A percentile compares a stretch with the other conserved stretches of the same genome.
phyloP scores from a whole-genome alignment of 1,140 invertebrate species.

The Diabrotica undecimpunctata region DNA sequence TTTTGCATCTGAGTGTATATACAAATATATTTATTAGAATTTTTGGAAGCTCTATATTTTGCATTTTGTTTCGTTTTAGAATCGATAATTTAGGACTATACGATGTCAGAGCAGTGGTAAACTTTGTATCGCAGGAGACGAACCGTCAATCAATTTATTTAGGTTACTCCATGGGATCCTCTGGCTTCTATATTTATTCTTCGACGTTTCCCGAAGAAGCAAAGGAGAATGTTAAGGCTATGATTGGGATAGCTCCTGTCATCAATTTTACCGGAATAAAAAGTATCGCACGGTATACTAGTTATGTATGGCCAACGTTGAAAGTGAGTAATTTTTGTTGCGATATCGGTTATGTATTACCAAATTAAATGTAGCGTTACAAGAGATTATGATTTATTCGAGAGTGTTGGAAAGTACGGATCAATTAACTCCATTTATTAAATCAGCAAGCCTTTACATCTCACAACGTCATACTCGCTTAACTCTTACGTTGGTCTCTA shows the following conservation, averaged over 20 bases:
- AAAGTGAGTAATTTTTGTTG: conserved; percentile 7
- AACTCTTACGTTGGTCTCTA: too few species aligned
- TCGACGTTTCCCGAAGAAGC: conserved; percentile 15
- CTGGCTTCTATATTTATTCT: conserved; percentile 15
- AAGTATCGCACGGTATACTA: neutral
- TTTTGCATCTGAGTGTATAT: too few species aligned
- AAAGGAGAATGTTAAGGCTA: conserved; percentile 6
- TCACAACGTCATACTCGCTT: too few species aligned
- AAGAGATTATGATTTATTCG: neutral
- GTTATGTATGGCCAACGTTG: conserved; percentile 1
- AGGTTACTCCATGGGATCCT: conserved; percentile 21
- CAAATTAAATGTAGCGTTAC: neutral
- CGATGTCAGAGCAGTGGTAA: conserved; percentile 10
- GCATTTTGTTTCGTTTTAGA: conserved; percentile 15
- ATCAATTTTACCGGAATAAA: conserved; percentile 8
- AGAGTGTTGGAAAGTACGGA: too few species aligned
- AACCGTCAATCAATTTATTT: conserved; percentile 17
- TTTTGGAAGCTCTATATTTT: too few species aligned
- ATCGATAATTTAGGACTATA: conserved; percentile 17
- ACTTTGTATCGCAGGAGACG: conserved; percentile 6
- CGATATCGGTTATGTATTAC: neutral
- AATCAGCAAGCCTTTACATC: too few species aligned
- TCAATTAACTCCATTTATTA: too few species aligned
- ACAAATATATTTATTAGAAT: too few species aligned
- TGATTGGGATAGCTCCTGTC: conserved; percentile 14